phyloP scores from a whole-genome alignment of 2,888 invertebrate species.

The Flexamia atlantica region DNA sequence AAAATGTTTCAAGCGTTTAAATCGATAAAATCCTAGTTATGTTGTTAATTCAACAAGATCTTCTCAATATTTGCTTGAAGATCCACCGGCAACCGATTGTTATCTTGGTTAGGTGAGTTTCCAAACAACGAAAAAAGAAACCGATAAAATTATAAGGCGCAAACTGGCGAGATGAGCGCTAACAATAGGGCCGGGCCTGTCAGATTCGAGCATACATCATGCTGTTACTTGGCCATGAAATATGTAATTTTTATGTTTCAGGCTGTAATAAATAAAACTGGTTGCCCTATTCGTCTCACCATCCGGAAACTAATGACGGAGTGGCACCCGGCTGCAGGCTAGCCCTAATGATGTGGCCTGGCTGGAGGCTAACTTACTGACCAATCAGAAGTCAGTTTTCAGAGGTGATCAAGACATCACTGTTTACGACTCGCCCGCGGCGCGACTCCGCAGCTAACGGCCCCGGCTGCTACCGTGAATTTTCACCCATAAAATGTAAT shows the following conservation, averaged over 20 bases:
- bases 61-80: constrained; percentile 23
- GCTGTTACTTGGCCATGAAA: constrained; percentile 42
- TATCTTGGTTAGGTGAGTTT: constrained; percentile 47
- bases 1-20: too few relatives aligned
- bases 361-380: constrained; percentile 22
- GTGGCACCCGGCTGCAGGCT: constrained; percentile 41
- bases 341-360: constrained; percentile 32
- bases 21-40: too few relatives aligned
- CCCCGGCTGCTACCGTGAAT: constrained; percentile 1
- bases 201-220: constrained; percentile 44
- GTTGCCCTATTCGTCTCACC: constrained; percentile 52
- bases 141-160: constrained; percentile 54
- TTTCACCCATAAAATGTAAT: background rate
- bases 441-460: background rate
- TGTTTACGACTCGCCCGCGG: constrained; percentile 8
- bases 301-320: constrained; percentile 19
- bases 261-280: constrained; percentile 56
- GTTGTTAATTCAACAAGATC: background rate
- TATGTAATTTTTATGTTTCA: constrained; percentile 57
- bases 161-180: constrained; percentile 27
- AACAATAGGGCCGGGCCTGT: constrained; percentile 52
- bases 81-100: constrained; percentile 16
- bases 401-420: constrained; percentile 47
- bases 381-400: constrained; percentile 3
- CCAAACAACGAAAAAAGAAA: constrained; percentile 35